phyloP scores from a whole-genome alignment of 30 jellyfish, hydroid and myxozoan genomes.

The Morbakka virulenta region DNA sequence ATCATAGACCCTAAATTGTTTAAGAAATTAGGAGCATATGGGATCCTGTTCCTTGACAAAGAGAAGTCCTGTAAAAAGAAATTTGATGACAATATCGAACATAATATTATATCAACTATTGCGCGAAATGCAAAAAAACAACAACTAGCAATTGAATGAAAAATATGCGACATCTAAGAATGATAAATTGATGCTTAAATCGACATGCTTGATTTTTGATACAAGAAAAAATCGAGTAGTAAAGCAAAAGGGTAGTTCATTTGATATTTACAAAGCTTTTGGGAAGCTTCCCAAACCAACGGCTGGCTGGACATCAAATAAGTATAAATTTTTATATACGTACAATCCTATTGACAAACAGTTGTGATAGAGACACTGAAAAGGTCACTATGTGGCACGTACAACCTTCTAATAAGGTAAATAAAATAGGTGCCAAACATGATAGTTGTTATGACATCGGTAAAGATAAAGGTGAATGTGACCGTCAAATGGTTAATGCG shows the following conservation, averaged over 20 bases:
- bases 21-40: constrained; percentile 18
- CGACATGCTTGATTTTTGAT: constrained; percentile 29
- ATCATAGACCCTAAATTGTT: no score
- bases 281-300: constrained; percentile 11
- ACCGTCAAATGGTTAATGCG: background rate
- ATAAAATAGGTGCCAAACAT: background rate
- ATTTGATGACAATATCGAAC: constrained; percentile 19
- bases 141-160: constrained; percentile 6
- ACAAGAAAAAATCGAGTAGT: constrained; percentile 12
- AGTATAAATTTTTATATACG: background rate
- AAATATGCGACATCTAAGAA: background rate
- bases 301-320: constrained; percentile 25
- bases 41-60: constrained; percentile 2
- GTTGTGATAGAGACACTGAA: background rate
- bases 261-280: background rate
- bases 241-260: constrained; percentile 7
- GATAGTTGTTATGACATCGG: no score
- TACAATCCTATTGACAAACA: constrained; percentile 3
- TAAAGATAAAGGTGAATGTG: no score
- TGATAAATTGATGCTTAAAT: no score
- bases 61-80: constrained; percentile 5
- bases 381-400: background rate
- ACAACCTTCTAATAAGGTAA: background rate
- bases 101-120: constrained; percentile 23
- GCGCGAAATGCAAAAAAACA: constrained; percentile 36